Evolutionary conservation across 53 echinoderm and acorn worm species (phyloP).

Genomic region (Crossaster papposus): DNA sequence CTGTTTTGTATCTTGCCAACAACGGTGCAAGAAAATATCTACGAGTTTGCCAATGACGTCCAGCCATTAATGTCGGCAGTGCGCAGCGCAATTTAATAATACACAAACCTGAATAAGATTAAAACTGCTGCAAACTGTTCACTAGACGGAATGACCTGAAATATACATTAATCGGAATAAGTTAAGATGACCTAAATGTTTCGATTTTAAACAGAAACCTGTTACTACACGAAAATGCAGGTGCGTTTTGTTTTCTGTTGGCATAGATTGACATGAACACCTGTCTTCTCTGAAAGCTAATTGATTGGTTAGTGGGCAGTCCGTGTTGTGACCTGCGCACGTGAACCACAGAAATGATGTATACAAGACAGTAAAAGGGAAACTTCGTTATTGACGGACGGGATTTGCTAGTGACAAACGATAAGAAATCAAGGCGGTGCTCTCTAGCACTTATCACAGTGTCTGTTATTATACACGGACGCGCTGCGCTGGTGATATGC

Average conservation of each 20-base stretch:
- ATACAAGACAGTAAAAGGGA: neutral
- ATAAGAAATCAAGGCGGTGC: neutral
- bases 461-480: neutral
- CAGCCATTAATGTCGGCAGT: neutral
- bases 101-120: too few species aligned
- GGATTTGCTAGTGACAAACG: neutral
- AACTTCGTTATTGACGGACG: neutral
- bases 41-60: neutral
- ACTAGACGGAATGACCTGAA: too few species aligned
- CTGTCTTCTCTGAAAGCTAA: neutral
- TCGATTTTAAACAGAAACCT: neutral
- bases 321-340: neutral
- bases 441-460: neutral
- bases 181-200: too few species aligned
- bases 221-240: neutral
- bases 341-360: neutral
- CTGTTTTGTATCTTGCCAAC: neutral
- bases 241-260: neutral
- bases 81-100: neutral
- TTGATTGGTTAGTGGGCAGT: neutral
- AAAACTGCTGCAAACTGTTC: too few species aligned
- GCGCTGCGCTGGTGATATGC: neutral
- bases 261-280: neutral
- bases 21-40: neutral
- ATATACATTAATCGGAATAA: too few species aligned